A percentile compares a stretch with the other conserved stretches of the same genome.
Evolutionary conservation across 35 echinoderm and acorn worm genomes (phyloP).

Genomic region (Strongylocentrotus purpuratus): DNA sequence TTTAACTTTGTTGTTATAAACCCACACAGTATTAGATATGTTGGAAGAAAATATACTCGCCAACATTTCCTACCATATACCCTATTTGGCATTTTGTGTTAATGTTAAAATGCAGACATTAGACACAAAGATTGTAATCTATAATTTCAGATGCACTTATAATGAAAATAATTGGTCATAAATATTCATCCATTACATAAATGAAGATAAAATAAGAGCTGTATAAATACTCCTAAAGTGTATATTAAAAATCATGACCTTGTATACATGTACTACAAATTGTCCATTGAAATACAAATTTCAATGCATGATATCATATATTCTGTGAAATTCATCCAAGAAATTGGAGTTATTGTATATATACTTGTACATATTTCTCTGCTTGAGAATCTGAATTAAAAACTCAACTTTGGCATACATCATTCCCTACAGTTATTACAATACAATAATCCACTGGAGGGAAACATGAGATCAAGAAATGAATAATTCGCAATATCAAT

Average conservation of each 20-base stretch:
- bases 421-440: too few species aligned
- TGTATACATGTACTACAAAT: neutral
- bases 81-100: neutral
- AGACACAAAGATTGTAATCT: neutral
- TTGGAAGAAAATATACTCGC: too few species aligned
- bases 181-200: neutral
- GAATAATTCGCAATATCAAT: neutral
- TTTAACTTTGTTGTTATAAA: neutral
- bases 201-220: neutral
- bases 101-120: neutral
- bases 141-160: neutral
- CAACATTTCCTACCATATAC: neutral
- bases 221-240: neutral
- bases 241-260: neutral
- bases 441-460: too few species aligned
- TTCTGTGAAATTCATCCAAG: neutral
- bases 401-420: too few species aligned
- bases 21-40: neutral
- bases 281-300: neutral
- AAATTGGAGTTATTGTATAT: neutral
- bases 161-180: neutral
- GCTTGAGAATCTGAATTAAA: too few species aligned
- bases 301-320: neutral
- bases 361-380: neutral
- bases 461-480: neutral